Conservation (phyloP, 2,888 invertebrate species). For the Leptinotarsa haldemani region DNA sequence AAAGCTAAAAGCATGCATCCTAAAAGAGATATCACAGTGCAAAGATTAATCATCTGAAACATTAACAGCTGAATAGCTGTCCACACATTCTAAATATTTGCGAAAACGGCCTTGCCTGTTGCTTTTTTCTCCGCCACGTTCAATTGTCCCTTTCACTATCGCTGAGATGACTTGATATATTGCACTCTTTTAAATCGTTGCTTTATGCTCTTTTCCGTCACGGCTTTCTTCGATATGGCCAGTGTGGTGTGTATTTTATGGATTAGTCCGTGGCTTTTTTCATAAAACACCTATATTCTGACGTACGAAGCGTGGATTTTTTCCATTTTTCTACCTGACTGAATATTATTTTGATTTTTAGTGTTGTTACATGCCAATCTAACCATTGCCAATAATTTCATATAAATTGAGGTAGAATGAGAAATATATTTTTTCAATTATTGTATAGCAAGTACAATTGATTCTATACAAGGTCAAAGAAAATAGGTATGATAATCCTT, state of each 20-base stretch:
- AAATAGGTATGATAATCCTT: too few relatives aligned
- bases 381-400: too few relatives aligned
- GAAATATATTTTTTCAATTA: too few relatives aligned
- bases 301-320: slow-evolving; percentile 38
- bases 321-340: slow-evolving; percentile 23
- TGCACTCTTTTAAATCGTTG: slow-evolving; percentile 40
- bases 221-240: slow-evolving; percentile 46
- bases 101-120: slow-evolving; percentile 49
- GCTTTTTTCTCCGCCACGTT: slow-evolving; percentile 48
- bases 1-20: slow-evolving; percentile 24
- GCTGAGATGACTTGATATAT: slow-evolving; percentile 46
- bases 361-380: too few relatives aligned
- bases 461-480: too few relatives aligned
- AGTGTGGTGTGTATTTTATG: slow-evolving; percentile 51
- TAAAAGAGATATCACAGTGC: slow-evolving; percentile 42
- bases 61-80: slow-evolving; percentile 52
- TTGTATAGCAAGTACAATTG: too few relatives aligned
- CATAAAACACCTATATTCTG: slow-evolving; percentile 30
- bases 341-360: too few relatives aligned
- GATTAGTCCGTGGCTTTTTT: slow-evolving; percentile 38
- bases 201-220: slow-evolving; percentile 39
- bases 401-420: too few relatives aligned
- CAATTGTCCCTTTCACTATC: slow-evolving; percentile 47
- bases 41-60: slow-evolving; percentile 50
- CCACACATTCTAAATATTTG: slow-evolving; percentile 57